Evolutionary conservation across 2,113 vertebrate genomes (phyloP).

Genomic region (Recurvirostra avosetta): DNA sequence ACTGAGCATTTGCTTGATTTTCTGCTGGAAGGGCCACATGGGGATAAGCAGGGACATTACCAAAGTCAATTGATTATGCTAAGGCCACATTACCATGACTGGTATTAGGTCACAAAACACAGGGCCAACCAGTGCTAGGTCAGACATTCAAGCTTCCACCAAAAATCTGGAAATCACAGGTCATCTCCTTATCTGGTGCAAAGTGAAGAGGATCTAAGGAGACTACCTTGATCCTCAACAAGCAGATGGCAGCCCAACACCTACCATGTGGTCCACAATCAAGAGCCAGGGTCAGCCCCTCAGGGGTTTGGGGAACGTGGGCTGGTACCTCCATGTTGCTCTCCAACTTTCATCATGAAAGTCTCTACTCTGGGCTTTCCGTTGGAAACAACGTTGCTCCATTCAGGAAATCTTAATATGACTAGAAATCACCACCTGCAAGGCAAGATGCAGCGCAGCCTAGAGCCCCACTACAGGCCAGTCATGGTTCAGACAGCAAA

Average conservation of each 20-base stretch:
- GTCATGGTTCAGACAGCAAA: neutral
- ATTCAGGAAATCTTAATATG: neutral
- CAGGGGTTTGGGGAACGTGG: neutral
- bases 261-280: fast-evolving
- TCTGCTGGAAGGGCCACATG: neutral
- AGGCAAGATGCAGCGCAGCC: neutral
- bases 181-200: neutral
- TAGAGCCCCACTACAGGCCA: neutral
- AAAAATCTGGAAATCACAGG: neutral
- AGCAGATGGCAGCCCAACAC: neutral
- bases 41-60: neutral
- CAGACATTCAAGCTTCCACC: neutral
- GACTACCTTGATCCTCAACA: neutral
- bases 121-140: neutral
- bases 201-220: neutral
- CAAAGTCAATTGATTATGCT: neutral
- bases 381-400: neutral
- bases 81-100: neutral
- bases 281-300: neutral
- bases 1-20: neutral
- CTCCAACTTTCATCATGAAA: neutral
- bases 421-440: neutral
- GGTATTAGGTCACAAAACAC: neutral
- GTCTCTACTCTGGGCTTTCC: neutral
- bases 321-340: neutral